These are phyloP conservation scores for Pollenia amentaria DNA, from an alignment of 2,888 invertebrate species.

Conservation along the genomic window DNA sequence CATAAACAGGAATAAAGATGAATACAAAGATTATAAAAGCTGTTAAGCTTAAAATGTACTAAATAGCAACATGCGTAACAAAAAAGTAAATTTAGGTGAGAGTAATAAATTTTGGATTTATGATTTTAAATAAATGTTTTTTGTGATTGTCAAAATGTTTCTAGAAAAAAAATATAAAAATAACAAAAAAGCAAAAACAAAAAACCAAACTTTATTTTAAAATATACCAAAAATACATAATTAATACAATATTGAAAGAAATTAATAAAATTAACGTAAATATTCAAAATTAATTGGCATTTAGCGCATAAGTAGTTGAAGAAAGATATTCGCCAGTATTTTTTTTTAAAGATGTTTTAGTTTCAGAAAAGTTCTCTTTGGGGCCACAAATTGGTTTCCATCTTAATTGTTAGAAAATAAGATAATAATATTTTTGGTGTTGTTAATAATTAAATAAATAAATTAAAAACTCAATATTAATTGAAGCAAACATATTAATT, in stretches of 20 bases:
- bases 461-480: slow-evolving; percentile 14
- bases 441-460: slow-evolving; percentile 11
- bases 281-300: slow-evolving; percentile 32
- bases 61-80: slow-evolving; percentile 54
- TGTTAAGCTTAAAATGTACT: background rate
- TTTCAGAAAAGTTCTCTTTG: slow-evolving; percentile 90
- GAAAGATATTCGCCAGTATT: slow-evolving; percentile 26
- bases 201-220: slow-evolving; percentile 20
- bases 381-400: slow-evolving; percentile 86
- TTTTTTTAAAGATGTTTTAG: slow-evolving; percentile 83
- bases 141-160: slow-evolving; percentile 45
- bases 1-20: slow-evolving; percentile 8
- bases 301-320: slow-evolving; percentile 29
- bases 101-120: slow-evolving; percentile 31
- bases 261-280: background rate
- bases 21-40: background rate
- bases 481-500: slow-evolving; percentile 64
- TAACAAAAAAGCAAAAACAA: background rate
- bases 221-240: background rate
- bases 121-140: slow-evolving; percentile 41
- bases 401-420: slow-evolving; percentile 50
- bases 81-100: slow-evolving; percentile 37
- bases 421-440: slow-evolving; percentile 13
- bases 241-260: background rate
- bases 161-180: slow-evolving; percentile 27